Evolutionary conservation across 1,140 invertebrate species (phyloP).

Genomic region (Euschistus heros): DNA sequence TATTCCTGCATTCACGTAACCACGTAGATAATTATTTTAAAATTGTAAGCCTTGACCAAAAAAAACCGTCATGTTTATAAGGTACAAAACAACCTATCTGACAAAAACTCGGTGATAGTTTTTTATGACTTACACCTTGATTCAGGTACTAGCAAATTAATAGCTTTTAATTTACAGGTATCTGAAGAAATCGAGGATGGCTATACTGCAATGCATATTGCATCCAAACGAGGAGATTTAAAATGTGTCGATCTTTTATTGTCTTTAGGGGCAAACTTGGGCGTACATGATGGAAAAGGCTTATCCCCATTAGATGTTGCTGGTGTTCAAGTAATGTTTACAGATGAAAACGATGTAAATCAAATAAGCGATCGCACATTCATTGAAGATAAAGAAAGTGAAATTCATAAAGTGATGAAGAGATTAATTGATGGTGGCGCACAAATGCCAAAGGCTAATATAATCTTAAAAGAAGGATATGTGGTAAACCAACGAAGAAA

Average conservation of each 20-base stretch:
- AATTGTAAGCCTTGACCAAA: not conserved
- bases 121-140: too few relatives aligned
- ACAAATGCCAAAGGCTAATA: slow-evolving; percentile 22
- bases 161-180: not conserved
- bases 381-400: too few relatives aligned
- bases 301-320: slow-evolving; percentile 40
- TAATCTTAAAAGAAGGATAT: slow-evolving; percentile 17
- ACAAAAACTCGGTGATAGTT: too few relatives aligned
- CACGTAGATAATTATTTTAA: not conserved
- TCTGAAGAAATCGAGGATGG: slow-evolving; percentile 27
- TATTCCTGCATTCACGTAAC: not conserved
- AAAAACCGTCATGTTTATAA: too few relatives aligned
- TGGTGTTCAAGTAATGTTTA: slow-evolving; percentile 26
- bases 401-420: too few relatives aligned
- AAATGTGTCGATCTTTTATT: slow-evolving; percentile 38
- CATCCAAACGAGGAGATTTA: slow-evolving; percentile 35
- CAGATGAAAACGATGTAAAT: too few relatives aligned
- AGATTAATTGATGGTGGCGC: slow-evolving; percentile 16
- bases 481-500: slow-evolving; percentile 19
- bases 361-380: too few relatives aligned
- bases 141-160: too few relatives aligned
- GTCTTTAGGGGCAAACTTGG: slow-evolving; percentile 37
- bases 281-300: slow-evolving; percentile 36
- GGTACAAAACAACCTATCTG: too few relatives aligned
- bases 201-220: slow-evolving; percentile 39